Evolutionary conservation across 2,888 invertebrate genomes (phyloP).

Genomic region (Lasius platythorax): DNA sequence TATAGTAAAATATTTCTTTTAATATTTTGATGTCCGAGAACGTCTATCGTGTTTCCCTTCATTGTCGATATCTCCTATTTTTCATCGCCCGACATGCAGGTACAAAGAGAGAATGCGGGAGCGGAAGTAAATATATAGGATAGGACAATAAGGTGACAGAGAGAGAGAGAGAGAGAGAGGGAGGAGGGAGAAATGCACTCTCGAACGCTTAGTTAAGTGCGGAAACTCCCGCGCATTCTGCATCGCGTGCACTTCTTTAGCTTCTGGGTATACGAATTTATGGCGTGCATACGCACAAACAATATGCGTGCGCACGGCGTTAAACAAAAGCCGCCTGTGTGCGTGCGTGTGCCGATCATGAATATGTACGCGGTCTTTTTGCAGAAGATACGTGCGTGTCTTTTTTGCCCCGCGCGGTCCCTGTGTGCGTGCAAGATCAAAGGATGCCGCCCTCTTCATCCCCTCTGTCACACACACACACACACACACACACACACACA

Average conservation of each 20-base stretch:
- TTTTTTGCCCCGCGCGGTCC: constrained; percentile 70
- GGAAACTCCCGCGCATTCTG: constrained; percentile 79
- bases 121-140: constrained; percentile 22
- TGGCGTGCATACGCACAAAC: constrained; percentile 80
- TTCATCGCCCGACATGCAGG: neutral
- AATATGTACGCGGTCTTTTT: constrained; percentile 75
- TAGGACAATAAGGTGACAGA: neutral
- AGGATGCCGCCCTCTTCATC: constrained; percentile 78
- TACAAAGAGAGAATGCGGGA: constrained; percentile 24
- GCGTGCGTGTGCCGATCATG: constrained; percentile 70
- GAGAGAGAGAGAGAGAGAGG: neutral
- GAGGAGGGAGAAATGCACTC: constrained; percentile 48
- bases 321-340: constrained; percentile 74
- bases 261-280: constrained; percentile 77
- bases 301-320: constrained; percentile 76
- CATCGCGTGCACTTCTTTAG: constrained; percentile 67
- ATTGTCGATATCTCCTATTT: constrained; percentile 56
- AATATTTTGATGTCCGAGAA: constrained; percentile 50
- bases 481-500: constrained; percentile 21
- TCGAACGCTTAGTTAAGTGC: constrained; percentile 78
- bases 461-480: constrained; percentile 52
- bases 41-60: constrained; percentile 52
- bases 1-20: neutral
- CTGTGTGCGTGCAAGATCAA: constrained; percentile 80
- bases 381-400: constrained; percentile 77